Percentiles rank a stretch among this genome's conserved stretches.
These are phyloP conservation scores for Columba guinea DNA, from an alignment of 2,797 vertebrate genomes.

Conservation along the genomic window DNA sequence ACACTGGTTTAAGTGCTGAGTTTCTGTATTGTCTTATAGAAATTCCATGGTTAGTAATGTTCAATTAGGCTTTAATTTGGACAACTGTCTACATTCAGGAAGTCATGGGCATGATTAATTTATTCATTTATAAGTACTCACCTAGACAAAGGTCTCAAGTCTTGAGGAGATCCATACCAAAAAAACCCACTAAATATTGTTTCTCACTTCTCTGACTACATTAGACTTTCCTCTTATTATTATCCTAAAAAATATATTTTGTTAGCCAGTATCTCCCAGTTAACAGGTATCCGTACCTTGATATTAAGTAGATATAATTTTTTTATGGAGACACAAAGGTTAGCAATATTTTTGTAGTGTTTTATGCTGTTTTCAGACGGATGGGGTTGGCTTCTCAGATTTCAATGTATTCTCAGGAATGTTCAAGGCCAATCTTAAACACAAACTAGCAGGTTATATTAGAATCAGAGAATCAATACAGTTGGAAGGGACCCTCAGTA, in stretches of 20 bases:
- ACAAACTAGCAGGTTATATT: not conserved
- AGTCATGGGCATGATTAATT: not conserved
- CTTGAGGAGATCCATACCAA: not conserved
- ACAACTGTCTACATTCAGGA: not conserved
- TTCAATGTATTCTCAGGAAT: constrained; percentile 3
- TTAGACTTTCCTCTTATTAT: not conserved
- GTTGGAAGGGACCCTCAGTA: too few species aligned
- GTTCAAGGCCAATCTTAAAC: not conserved
- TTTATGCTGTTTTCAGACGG: not conserved
- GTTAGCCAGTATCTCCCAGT: not conserved
- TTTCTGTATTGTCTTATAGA: not conserved
- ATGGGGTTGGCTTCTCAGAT: not conserved
- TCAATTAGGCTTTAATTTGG: not conserved
- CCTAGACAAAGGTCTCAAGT: not conserved
- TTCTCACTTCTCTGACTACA: not conserved
- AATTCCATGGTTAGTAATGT: not conserved
- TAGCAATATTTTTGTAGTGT: not conserved
- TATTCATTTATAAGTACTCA: not conserved
- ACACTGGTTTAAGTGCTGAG: not conserved
- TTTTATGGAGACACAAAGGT: not conserved
- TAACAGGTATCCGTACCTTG: not conserved
- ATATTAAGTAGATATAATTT: not conserved
- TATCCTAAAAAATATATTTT: not conserved
- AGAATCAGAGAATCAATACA: too few species aligned
- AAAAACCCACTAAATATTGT: not conserved